phyloP scores from a whole-genome alignment of 2,888 invertebrate species.

The Magallana nippona region DNA sequence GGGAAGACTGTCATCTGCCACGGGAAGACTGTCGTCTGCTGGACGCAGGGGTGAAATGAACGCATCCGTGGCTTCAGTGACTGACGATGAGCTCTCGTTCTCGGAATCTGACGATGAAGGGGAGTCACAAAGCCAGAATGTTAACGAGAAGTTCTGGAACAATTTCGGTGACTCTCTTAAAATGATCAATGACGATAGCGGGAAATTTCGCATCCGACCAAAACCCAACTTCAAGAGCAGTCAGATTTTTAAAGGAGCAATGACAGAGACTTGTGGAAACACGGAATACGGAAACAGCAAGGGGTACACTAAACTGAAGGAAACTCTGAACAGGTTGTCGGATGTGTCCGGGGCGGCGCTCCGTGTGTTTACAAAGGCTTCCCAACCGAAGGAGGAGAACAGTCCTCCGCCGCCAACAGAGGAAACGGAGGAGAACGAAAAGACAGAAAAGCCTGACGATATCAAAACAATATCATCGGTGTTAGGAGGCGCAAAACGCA shows the following conservation, averaged over 20 bases:
- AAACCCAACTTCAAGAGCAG: conserved; percentile 67
- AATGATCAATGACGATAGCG: conserved; percentile 60
- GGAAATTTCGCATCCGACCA: conserved; percentile 49
- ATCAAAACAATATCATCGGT: conserved; percentile 51
- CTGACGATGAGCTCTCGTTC: conserved; percentile 12
- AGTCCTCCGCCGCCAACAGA: neutral
- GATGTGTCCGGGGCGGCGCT: conserved; percentile 55
- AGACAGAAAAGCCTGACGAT: conserved; percentile 15
- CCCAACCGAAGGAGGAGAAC: conserved; percentile 45
- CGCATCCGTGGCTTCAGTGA: neutral
- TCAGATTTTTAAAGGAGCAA: conserved; percentile 66
- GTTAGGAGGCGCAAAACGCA: conserved; percentile 57
- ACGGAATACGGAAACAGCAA: conserved; percentile 63
- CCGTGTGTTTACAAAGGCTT: conserved; percentile 49
- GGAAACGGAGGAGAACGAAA: conserved; percentile 45
- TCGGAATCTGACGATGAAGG: conserved; percentile 16
- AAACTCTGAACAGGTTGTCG: conserved; percentile 58
- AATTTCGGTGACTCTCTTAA: conserved; percentile 65
- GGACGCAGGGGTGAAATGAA: neutral
- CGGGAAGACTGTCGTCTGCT: neutral
- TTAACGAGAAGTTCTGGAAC: conserved; percentile 55
- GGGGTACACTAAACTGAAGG: conserved; percentile 59
- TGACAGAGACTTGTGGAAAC: conserved; percentile 69
- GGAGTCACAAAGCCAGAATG: neutral
- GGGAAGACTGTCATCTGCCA: conserved; percentile 13